Base-by-base conservation (phyloP, 2,888 invertebrate genomes). In the Corbicula japonica region DNA sequence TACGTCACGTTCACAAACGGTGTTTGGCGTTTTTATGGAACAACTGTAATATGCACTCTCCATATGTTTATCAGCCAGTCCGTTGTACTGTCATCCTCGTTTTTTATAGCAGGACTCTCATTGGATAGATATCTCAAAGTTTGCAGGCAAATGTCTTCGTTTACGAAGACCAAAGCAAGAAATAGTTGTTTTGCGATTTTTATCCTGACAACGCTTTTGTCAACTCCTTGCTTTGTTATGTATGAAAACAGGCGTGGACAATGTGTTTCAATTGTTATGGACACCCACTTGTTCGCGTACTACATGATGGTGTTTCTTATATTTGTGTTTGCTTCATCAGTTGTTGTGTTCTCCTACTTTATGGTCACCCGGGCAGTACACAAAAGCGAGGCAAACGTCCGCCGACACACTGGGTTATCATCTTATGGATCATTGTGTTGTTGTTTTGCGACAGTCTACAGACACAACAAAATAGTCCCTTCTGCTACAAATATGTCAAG, bases 61-160 rank as follows among this genome's bases (percentile, higher is more conserved):
- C 81, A 82, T 52, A 77, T 77, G 81, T 78, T 71, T 32, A 44
- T 78, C 0, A 82, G 77, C 52, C 81, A 82, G 50, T 60, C 75
- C 1, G 41, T 78, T 0, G 77, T 75, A 1, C 28, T 78, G 6
- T 82, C 77, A 0, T 77, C 81, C 12, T 54, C 78, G 12, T 78
- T 82, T 54, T 60, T 78, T 23, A 75, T 78, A 4, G 41, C 72
- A 41, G 77, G 75, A 6, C 68, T 82, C 8, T 71, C 81, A 18
- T n/a, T 82, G 0, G 81, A 82, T 23, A 44, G 81, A 38, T 82
- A 82, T 61, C 26, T 71, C 1, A 82, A 72, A 50, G 58, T 82
- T 8, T 82, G 81, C 52, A 5, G 54, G 5, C 52, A 56, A 12
- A 34, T 48, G 2, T 10, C 41, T 0, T 48, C 15, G 0, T 48